phyloP scores from a whole-genome alignment of 2,797 vertebrate genomes.

The Rhinella marina region DNA sequence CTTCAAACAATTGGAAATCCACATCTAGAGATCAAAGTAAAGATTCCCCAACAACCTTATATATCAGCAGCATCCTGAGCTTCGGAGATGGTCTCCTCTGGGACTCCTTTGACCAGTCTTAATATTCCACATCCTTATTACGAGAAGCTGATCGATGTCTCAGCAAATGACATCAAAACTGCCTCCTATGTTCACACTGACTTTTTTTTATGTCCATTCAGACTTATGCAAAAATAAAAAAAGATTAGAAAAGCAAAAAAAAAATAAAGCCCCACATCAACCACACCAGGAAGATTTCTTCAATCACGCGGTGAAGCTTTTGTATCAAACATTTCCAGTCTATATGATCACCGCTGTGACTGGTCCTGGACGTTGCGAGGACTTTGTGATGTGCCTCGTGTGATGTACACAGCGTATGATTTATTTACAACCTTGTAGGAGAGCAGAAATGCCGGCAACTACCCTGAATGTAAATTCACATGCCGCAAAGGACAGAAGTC shows the following conservation, averaged over 20 bases:
- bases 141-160: neutral
- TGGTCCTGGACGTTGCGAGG: neutral
- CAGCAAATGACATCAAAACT: neutral
- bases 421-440: neutral
- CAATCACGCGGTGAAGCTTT: neutral
- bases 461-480: neutral
- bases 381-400: constrained; percentile 23
- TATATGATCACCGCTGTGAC: constrained; percentile 14
- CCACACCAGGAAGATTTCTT: neutral
- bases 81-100: neutral
- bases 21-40: neutral
- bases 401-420: constrained; percentile 3
- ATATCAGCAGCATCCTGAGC: neutral
- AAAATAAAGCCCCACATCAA: neutral
- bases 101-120: neutral
- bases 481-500: no score
- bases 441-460: neutral
- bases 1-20: neutral
- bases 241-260: neutral
- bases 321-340: constrained; percentile 23
- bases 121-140: neutral
- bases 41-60: neutral
- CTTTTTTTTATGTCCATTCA: neutral
- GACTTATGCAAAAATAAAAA: no score
- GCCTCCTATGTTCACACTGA: neutral